phyloP scores from a whole-genome alignment of 2,797 vertebrate genomes.

The Trachops cirrhosus region DNA sequence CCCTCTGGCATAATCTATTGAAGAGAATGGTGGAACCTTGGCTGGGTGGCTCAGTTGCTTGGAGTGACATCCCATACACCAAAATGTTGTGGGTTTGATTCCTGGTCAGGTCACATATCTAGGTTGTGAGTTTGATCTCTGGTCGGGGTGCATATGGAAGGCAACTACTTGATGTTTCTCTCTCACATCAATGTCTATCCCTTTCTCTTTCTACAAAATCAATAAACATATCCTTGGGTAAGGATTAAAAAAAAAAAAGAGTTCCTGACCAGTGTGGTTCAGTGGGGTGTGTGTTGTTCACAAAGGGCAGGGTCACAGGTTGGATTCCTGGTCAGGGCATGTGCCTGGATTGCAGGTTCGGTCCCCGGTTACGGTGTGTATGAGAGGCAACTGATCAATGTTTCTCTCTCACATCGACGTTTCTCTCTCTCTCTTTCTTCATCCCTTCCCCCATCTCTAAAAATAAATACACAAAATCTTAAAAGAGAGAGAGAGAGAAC shows the following conservation, averaged over 20 bases:
- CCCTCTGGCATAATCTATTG: neutral
- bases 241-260: too few species aligned
- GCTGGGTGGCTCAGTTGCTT: neutral
- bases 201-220: neutral
- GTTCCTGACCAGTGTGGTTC: too few species aligned
- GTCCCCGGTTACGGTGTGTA: too few species aligned
- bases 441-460: neutral
- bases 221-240: too few species aligned
- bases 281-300: too few species aligned
- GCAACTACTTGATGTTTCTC: neutral
- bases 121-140: neutral
- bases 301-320: too few species aligned
- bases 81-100: neutral
- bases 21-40: neutral
- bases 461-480: neutral
- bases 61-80: neutral
- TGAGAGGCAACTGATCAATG: too few species aligned
- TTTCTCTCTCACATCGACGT: too few species aligned
- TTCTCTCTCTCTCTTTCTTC: too few species aligned
- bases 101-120: neutral
- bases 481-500: neutral
- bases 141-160: neutral
- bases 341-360: too few species aligned
- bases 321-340: too few species aligned
- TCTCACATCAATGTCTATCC: neutral